These are phyloP conservation scores for Dissostichus mawsoni DNA, from an alignment of 2,113 vertebrate genomes.

Conservation along the genomic window DNA sequence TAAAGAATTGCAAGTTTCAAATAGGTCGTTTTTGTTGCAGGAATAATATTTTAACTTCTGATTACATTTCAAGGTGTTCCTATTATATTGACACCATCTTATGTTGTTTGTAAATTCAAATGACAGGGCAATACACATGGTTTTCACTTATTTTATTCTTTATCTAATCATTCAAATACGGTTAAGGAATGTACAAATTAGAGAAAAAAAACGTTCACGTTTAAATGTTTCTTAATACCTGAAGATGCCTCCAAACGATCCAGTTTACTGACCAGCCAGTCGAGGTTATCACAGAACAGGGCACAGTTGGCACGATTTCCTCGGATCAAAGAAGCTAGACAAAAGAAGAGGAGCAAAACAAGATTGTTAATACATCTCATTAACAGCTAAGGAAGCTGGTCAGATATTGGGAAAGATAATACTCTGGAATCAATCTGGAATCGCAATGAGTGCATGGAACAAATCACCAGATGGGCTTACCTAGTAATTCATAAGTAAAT, in stretches of 20 bases:
- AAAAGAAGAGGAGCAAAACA: neutral
- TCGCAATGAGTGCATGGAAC: neutral
- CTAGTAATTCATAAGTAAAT: constrained; percentile 92
- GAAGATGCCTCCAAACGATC: constrained; percentile 94
- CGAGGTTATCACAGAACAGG: constrained; percentile 92
- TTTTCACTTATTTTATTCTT: too few relatives aligned
- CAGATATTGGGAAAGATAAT: neutral
- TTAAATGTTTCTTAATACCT: constrained; percentile 77
- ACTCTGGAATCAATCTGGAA: neutral
- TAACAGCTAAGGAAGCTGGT: neutral
- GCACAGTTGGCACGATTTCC: constrained; percentile 93
- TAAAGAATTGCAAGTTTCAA: neutral
- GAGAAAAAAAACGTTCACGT: neutral
- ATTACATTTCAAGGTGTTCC: neutral
- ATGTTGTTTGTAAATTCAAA: neutral
- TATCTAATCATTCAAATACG: neutral
- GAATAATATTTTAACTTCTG: neutral
- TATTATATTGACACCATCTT: neutral
- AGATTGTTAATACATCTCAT: neutral
- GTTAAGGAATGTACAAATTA: too few relatives aligned
- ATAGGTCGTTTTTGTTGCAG: neutral
- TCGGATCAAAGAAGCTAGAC: constrained; percentile 90
- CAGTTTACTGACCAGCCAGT: constrained; percentile 96
- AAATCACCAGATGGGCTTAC: constrained; percentile 71
- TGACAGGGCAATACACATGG: too few relatives aligned